Evolutionary conservation across 2,797 vertebrate genomes (phyloP).

Genomic region (Pagetopsis macropterus): DNA sequence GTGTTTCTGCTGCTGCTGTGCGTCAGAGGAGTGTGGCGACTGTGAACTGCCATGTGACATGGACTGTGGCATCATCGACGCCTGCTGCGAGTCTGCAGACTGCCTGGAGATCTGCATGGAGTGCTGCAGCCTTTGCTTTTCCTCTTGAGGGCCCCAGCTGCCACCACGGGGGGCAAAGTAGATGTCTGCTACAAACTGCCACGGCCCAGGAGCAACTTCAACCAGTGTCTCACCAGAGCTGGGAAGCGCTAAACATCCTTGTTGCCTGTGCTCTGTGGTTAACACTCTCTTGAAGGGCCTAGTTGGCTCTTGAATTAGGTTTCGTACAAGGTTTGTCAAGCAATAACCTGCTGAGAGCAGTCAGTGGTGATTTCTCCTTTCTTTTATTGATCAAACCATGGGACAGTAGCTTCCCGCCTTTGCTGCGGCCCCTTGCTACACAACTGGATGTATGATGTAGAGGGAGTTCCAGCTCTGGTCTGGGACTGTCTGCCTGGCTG

Average conservation of each 20-base stretch:
- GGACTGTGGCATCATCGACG: conserved; percentile 98
- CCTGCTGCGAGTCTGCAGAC: conserved; percentile 98
- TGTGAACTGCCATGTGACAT: conserved; percentile 98
- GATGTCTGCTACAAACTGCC: conserved; percentile 28
- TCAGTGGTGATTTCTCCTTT: conserved; percentile 49
- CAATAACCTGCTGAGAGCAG: conserved; percentile 51
- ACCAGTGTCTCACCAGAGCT: conserved; percentile 30
- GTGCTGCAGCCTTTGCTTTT: conserved; percentile 98
- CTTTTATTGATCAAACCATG: conserved; percentile 50
- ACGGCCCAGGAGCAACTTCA: conserved; percentile 36
- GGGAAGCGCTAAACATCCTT: conserved; percentile 37
- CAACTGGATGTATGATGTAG: conserved; percentile 40
- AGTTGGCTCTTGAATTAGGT: conserved; percentile 45
- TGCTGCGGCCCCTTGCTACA: conserved; percentile 44
- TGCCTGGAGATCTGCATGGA: conserved; percentile 99
- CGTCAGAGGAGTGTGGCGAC: conserved; percentile 93
- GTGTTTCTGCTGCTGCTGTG: conserved; percentile 98
- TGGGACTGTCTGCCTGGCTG: conserved; percentile 42
- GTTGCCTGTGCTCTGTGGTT: conserved; percentile 48
- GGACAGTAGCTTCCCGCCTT: conserved; percentile 35
- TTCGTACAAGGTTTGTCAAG: conserved; percentile 61
- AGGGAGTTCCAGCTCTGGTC: conserved; percentile 64
- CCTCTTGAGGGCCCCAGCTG: conserved; percentile 85
- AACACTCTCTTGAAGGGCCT: conserved; percentile 50
- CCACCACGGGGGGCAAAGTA: conserved; percentile 20